Conservation (phyloP, 2,797 vertebrate species). For the Gobio occitaniae region DNA sequence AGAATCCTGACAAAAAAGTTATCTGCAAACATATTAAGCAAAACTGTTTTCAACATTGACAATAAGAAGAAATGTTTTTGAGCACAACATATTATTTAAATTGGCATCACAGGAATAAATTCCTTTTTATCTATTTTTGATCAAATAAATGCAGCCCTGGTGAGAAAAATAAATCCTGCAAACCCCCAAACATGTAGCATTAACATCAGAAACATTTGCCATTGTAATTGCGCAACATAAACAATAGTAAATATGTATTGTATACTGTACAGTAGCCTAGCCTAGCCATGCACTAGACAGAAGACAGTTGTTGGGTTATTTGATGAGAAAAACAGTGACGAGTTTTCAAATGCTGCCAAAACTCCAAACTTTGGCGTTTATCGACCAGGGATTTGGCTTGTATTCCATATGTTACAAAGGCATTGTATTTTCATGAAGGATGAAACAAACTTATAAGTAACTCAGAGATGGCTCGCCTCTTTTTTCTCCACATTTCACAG, state of each 20-base stretch:
- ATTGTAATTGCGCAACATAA: background rate
- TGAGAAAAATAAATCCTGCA: background rate
- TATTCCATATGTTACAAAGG: slow-evolving; percentile 58
- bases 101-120: background rate
- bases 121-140: background rate
- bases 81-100: background rate
- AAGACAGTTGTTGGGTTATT: slow-evolving; percentile 47
- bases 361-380: slow-evolving; percentile 41
- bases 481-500: slow-evolving; percentile 18
- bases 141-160: background rate
- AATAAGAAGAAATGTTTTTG: background rate
- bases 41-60: background rate
- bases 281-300: background rate
- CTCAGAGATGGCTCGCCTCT: background rate
- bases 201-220: background rate
- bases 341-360: slow-evolving; percentile 28
- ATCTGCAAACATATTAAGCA: background rate
- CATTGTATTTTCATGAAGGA: slow-evolving; percentile 60
- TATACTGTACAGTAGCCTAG: background rate
- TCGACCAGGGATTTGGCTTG: slow-evolving; percentile 52
- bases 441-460: slow-evolving; percentile 42
- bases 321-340: slow-evolving; percentile 34
- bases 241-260: background rate
- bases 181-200: too few relatives aligned
- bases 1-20: background rate